These are phyloP conservation scores for Temnothorax nylanderi DNA, from an alignment of 1,140 invertebrate genomes.

Conservation along the genomic window DNA sequence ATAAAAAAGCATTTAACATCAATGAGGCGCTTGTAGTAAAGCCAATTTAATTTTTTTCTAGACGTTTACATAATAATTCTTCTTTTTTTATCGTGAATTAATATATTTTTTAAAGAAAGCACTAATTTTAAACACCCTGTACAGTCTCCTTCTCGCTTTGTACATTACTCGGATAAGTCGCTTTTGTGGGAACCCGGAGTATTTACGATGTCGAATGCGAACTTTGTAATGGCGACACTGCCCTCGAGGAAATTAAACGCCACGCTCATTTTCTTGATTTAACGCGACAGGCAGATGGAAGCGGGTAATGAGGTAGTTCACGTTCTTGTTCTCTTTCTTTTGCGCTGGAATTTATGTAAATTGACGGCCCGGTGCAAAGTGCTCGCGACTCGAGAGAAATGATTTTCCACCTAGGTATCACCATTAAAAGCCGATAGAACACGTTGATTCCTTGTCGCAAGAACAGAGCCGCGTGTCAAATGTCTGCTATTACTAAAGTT, in stretches of 20 bases:
- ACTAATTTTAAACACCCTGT: neutral
- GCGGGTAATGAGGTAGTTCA: constrained; percentile 34
- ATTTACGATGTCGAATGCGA: constrained; percentile 27
- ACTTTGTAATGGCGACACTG: constrained; percentile 31
- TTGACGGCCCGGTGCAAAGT: neutral
- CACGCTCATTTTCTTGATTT: constrained; percentile 49
- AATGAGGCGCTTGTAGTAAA: neutral
- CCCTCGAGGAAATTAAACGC: constrained; percentile 47
- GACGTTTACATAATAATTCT: constrained; percentile 18
- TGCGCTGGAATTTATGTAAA: constrained; percentile 40
- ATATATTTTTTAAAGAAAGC: neutral
- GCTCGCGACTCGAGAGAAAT: constrained; percentile 12
- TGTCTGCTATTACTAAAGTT: constrained; percentile 9
- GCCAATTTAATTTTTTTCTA: neutral
- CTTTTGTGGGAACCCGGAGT: neutral
- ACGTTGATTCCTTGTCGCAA: constrained; percentile 3
- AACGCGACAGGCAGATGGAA: constrained; percentile 41
- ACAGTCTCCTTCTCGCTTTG: neutral
- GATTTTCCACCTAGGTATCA: constrained; percentile 30
- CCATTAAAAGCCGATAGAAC: neutral
- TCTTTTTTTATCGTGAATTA: neutral
- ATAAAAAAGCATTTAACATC: neutral
- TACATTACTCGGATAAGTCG: neutral
- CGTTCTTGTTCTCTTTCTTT: constrained; percentile 2
- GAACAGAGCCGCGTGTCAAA: neutral